phyloP scores from a whole-genome alignment of 1,140 invertebrate species.

The Lasioglossum baleicum region DNA sequence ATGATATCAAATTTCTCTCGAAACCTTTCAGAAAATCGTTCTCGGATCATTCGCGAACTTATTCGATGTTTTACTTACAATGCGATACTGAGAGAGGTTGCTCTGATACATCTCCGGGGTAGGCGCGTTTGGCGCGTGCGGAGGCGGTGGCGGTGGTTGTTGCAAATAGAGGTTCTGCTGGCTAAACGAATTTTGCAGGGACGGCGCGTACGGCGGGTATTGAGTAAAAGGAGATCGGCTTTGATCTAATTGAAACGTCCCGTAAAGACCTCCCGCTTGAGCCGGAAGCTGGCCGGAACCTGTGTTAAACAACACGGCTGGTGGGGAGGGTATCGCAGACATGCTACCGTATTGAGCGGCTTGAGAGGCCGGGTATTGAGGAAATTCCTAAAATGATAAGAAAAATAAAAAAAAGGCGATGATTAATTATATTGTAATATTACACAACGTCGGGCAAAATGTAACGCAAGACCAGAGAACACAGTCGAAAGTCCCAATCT shows the following conservation, averaged over 20 bases:
- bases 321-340: constrained; percentile 90
- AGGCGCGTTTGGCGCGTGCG: constrained; percentile 80
- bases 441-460: too few species aligned
- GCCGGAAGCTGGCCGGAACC: constrained; percentile 86
- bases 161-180: constrained; percentile 86
- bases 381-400: constrained; percentile 70
- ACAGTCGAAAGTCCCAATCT: too few species aligned
- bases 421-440: too few species aligned
- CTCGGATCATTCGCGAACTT: not conserved
- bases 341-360: constrained; percentile 86
- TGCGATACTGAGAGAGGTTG: constrained; percentile 87
- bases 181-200: constrained; percentile 83
- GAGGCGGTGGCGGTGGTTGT: constrained; percentile 79
- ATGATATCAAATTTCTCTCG: too few species aligned
- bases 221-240: constrained; percentile 85
- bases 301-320: constrained; percentile 88
- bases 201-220: constrained; percentile 82
- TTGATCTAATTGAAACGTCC: constrained; percentile 85
- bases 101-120: constrained; percentile 90
- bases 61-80: constrained; percentile 79
- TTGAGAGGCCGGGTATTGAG: constrained; percentile 78
- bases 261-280: constrained; percentile 88
- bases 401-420: constrained; percentile 5
- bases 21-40: not conserved
- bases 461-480: too few species aligned